Evolutionary conservation across 2,113 vertebrate genomes (phyloP).

Genomic region (Gymnocephalus cernua): DNA sequence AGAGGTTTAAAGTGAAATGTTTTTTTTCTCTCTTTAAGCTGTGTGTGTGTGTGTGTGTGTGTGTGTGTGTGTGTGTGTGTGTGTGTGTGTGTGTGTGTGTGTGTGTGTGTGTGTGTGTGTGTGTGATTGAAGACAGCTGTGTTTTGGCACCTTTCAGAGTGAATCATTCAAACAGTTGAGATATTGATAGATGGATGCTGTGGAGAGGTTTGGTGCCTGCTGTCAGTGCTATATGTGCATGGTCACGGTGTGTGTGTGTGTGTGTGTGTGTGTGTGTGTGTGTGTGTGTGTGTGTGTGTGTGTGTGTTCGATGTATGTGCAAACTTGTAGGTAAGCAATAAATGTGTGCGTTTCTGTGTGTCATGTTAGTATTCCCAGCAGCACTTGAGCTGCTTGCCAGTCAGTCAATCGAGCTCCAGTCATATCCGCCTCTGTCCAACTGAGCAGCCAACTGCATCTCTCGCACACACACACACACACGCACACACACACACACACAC

Average conservation of each 20-base stretch:
- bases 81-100: neutral
- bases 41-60: slow-evolving; percentile 17
- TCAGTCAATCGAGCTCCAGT: slow-evolving; percentile 68
- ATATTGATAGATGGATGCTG: slow-evolving; percentile 40
- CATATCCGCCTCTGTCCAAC: slow-evolving; percentile 63
- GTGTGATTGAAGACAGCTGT: slow-evolving; percentile 45
- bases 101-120: slow-evolving; percentile 5
- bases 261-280: neutral
- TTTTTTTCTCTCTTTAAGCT: slow-evolving; percentile 37
- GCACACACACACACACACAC: slow-evolving; percentile 26
- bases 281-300: neutral
- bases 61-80: too few relatives aligned
- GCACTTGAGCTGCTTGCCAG: slow-evolving; percentile 63
- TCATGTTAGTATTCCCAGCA: slow-evolving; percentile 72
- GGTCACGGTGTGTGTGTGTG: neutral
- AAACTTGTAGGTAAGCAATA: slow-evolving; percentile 29
- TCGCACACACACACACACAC: slow-evolving; percentile 25
- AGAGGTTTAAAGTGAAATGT: slow-evolving; percentile 39
- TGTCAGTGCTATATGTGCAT: neutral
- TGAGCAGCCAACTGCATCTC: slow-evolving; percentile 69
- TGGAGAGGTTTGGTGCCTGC: slow-evolving; percentile 26
- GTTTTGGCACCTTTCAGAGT: slow-evolving; percentile 58
- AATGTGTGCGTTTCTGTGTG: slow-evolving; percentile 17
- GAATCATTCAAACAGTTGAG: slow-evolving; percentile 56
- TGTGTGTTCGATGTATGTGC: neutral